Evolutionary conservation across 2,113 vertebrate species (phyloP).

Genomic region (Micromys minutus): DNA sequence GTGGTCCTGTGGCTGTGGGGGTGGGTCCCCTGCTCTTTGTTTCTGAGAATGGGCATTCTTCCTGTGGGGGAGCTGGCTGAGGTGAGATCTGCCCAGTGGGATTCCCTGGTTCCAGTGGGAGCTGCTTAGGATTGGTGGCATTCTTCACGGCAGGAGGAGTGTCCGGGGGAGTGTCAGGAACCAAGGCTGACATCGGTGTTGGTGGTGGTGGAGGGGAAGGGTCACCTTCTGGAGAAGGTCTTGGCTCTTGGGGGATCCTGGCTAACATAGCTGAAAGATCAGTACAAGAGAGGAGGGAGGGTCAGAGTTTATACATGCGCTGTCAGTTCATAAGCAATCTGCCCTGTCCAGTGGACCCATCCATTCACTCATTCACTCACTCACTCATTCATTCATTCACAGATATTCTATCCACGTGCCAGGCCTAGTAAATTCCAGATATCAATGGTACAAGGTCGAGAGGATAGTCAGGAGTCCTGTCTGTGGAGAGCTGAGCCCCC

Average conservation of each 20-base stretch:
- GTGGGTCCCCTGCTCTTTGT: slow-evolving; percentile 57
- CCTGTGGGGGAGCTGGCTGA: slow-evolving; percentile 53
- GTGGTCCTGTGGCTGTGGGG: slow-evolving; percentile 53
- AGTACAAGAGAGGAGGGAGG: background rate
- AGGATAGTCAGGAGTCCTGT: background rate
- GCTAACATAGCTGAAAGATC: slow-evolving; percentile 69
- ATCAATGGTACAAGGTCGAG: background rate
- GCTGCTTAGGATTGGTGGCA: slow-evolving; percentile 51
- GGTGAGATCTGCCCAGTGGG: background rate
- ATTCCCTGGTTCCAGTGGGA: slow-evolving; percentile 31
- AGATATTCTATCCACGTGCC: background rate
- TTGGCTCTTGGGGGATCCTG: slow-evolving; percentile 75
- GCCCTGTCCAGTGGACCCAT: background rate
- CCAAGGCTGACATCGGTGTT: background rate
- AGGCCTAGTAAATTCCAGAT: background rate
- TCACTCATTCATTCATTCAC: background rate
- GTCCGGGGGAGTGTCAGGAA: slow-evolving; percentile 66
- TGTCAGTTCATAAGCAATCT: background rate
- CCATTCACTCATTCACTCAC: background rate
- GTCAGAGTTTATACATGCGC: background rate
- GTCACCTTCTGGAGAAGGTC: slow-evolving; percentile 79
- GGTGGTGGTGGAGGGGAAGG: slow-evolving; percentile 22
- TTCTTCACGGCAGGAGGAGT: slow-evolving; percentile 79
- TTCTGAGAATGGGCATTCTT: slow-evolving; percentile 46
- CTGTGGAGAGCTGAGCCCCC: background rate